Base-by-base conservation (phyloP, 37 sponge, comb jelly and placozoan genomes). In the Eunapius fragilis region DNA sequence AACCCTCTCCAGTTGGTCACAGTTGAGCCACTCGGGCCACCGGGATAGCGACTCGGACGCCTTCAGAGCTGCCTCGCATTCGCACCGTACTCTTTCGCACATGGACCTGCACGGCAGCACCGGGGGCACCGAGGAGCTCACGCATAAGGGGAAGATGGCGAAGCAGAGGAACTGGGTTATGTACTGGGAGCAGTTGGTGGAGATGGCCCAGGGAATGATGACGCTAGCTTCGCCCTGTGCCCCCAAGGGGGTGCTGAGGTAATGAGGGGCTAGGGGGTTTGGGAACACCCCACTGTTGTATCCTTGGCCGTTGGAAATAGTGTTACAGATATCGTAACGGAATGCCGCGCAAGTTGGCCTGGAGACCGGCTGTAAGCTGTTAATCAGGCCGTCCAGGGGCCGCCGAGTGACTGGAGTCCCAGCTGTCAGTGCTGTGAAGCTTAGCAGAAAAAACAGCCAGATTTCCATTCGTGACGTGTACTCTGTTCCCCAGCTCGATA, bases 71-170 rank as follows among this genome's bases (percentile, higher is more conserved):
- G 58, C 14, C 22, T 11, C 58, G 58, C 58, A 58, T 19, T 58
- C 58, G 58, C 58, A 58, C 23, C 38, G 70, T 0, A 81, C 71
- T 36, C 24, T 71, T 47, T 81, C 71, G 71, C 82, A 81, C 25
- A 47, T 74, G 0, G 49, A 75, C 41, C 27, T 26, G 76, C 76
- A 74, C 25, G 76, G 75, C 26, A 33, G 32, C 19, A 84, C 37
- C 2, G 28, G 28, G 14, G 24, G 73, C 19, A 37, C 26, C 0
- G 50, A 33, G 47, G 35, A 19, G 25, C 30, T 19, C 35, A 25
- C 33, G 83, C 83, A 82, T 50, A 45, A 47, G 0, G 83, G 83
- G 26, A 82, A 82, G 74, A 72, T 37, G 48, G 27, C 17, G 31
- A 38, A 30, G 73, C 83, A 82, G 3, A 82, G 41, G 30, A 82